Conservation (phyloP, 2,113 vertebrate genomes). For the Tupaia chinensis region DNA sequence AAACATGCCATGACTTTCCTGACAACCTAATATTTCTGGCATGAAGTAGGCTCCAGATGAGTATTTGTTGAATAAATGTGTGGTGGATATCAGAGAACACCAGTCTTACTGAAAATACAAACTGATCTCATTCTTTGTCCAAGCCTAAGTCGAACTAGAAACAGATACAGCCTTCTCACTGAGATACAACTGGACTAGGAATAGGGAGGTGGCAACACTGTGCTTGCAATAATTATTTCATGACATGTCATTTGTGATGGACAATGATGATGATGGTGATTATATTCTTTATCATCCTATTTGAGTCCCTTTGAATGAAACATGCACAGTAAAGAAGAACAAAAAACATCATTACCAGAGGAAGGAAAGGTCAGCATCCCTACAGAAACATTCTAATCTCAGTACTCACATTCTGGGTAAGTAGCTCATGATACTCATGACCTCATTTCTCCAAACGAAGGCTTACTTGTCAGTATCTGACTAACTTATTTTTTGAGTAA, state of each 20-base stretch:
- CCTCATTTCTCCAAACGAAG: slow-evolving; percentile 64
- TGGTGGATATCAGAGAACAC: not conserved
- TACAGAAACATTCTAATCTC: not conserved
- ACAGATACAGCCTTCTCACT: not conserved
- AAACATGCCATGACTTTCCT: no score
- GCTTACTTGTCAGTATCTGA: slow-evolving; percentile 71
- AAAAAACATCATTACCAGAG: not conserved
- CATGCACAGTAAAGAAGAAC: not conserved
- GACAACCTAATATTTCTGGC: not conserved
- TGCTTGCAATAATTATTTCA: slow-evolving; percentile 16
- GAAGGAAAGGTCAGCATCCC: not conserved
- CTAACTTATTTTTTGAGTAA: slow-evolving; percentile 77
- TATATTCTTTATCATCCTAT: not conserved
- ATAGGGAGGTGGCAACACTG: not conserved
- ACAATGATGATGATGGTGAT: not conserved
- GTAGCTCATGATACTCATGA: slow-evolving; percentile 50
- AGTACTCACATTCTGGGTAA: not conserved
- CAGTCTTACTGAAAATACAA: not conserved
- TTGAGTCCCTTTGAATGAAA: slow-evolving; percentile 46
- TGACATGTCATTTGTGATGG: not conserved
- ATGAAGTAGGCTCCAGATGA: not conserved
- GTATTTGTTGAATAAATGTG: not conserved
- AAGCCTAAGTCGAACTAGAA: not conserved
- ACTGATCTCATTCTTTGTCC: not conserved
- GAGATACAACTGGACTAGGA: not conserved